Evolutionary conservation across 2,888 invertebrate species (phyloP), one percentile per base, ranked within the genome.

Genomic region (Ischnura elegans): DNA sequence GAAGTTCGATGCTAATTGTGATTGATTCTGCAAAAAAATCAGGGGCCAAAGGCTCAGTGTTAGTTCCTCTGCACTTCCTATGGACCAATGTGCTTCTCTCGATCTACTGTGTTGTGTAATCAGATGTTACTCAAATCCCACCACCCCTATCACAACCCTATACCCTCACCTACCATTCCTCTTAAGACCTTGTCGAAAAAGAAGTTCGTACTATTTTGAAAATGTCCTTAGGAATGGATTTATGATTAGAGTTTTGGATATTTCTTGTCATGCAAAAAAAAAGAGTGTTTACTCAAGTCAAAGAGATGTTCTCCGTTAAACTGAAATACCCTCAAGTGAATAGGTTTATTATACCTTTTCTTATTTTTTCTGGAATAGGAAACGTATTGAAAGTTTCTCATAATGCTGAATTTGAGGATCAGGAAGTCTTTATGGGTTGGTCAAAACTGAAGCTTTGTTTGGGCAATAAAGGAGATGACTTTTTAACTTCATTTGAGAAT

Each of bases 61-160:
- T 90, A 90, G 90, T 90, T 90, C 90, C 90, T 90, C 90, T 90
- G 90, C 66, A 90, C 90, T 66, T 55, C 45, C 61, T 61, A 90
- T 90, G 61, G 90, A 90, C 90, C 90, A 61, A 61, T 90, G 61
- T 61, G 61, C 90, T 90, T 90, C 90, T 90, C 90, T 90, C 42
- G 61, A 45, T 90, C 55, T 43, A 90, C 43, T 66, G 90, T 87
- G 87, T 90, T 90, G 90, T 90, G 66, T 90, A 90, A 61, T 55
- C 55, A 66, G n/a, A 45, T 61, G 61, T 90, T 87, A 55, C 87
- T 87, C 61, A n/a, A n/a, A n/a, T n/a, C n/a, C n/a, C 43, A 90
- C 29, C 90, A 90, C 43, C 90, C 66, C 8, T 36, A 10, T 76
- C 36, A 10, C 10, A 13, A n/a, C 66, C 66, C 29, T 29, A 29